Evolutionary conservation across 2,888 invertebrate species (phyloP), one percentile per base, ranked within the genome.

Genomic region (Athalia circularis): DNA sequence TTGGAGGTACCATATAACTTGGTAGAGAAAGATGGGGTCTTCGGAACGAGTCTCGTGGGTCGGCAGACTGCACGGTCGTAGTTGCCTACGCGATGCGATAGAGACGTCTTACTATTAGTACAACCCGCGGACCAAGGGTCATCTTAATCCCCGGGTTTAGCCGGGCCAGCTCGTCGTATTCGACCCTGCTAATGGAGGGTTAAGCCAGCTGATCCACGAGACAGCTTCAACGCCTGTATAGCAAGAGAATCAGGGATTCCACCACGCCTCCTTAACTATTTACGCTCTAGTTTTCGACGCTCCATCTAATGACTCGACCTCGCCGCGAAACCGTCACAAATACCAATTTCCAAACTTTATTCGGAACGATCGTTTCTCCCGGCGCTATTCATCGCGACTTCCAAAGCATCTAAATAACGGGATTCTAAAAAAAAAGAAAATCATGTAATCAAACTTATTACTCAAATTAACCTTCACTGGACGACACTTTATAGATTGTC

Each of bases 151-250:
- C 29, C 15, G 48, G 84, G 79, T 84, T 85, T 80, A 80, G 81
- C 81, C 80, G 78, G 80, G 80, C 77, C 81, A 80, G 81, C 80
- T 82, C 81, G 81, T 79, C 81, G 81, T 79, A 82, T 80, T 83
- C 81, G 79, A 81, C 81, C 82, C 74, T 80, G 84, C 84, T 85
- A 85, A 85, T 85, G 85, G 85, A 85, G 84, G 85, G 85, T 84
- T 85, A 85, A 85, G 85, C 85, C 84, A 84, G 83, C 83, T 85
- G 85, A 85, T 85, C 85, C 85, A 29, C 61, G 75, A 64, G 75
- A 64, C 61, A 75, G 50, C 48, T 75, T 64, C 52, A 75, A 50
- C 75, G 75, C 64, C 75, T 64, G 75, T 75, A 29, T 2, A 62
- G 62, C 64, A 75, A 64, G 75, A 62, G 50, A 75, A 75, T 75